A percentile compares a stretch with the other conserved stretches of the same genome.
These are phyloP conservation scores for Clarias platycephalus DNA, from an alignment of 2,797 vertebrate species.

Conservation along the genomic window DNA sequence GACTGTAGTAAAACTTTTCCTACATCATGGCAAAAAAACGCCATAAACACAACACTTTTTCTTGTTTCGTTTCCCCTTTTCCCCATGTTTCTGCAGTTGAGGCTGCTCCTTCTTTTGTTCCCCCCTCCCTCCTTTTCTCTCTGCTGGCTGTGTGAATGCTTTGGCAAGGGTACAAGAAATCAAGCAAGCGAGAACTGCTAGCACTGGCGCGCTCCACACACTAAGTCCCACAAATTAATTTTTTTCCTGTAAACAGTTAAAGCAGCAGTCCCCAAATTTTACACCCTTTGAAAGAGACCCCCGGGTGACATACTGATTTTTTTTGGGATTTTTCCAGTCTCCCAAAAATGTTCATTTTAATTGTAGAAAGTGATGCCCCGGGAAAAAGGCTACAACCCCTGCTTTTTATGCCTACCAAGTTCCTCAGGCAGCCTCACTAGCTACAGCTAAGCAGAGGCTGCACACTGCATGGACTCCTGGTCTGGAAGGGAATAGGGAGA, in stretches of 20 bases:
- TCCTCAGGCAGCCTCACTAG: conserved; percentile 71
- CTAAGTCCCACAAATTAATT: conserved; percentile 68
- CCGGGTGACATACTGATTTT: conserved; percentile 62
- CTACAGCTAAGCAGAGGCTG: conserved; percentile 73
- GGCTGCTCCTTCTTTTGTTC: conserved; percentile 59
- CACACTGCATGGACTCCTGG: conserved; percentile 68
- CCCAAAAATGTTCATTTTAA: conserved; percentile 74
- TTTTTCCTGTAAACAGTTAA: conserved; percentile 64
- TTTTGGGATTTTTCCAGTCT: conserved; percentile 74
- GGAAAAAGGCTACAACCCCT: conserved; percentile 79
- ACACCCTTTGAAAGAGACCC: conserved; percentile 58
- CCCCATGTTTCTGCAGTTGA: conserved; percentile 52
- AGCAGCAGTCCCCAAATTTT: conserved; percentile 61
- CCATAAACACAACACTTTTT: conserved; percentile 57
- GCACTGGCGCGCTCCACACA: conserved; percentile 65
- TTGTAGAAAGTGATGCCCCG: conserved; percentile 81
- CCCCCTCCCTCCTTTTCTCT: conserved; percentile 51
- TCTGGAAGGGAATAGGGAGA: conserved; percentile 65
- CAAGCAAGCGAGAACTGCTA: conserved; percentile 65
- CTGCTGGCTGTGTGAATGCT: conserved; percentile 65
- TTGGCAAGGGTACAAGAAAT: conserved; percentile 71
- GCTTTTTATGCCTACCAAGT: conserved; percentile 75
- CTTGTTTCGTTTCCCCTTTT: conserved; percentile 50
- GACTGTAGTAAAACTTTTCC: conserved; percentile 52
- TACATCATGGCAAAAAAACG: conserved; percentile 34